phyloP scores from a whole-genome alignment of 2,888 invertebrate species.

The Ephialtes manifestator region DNA sequence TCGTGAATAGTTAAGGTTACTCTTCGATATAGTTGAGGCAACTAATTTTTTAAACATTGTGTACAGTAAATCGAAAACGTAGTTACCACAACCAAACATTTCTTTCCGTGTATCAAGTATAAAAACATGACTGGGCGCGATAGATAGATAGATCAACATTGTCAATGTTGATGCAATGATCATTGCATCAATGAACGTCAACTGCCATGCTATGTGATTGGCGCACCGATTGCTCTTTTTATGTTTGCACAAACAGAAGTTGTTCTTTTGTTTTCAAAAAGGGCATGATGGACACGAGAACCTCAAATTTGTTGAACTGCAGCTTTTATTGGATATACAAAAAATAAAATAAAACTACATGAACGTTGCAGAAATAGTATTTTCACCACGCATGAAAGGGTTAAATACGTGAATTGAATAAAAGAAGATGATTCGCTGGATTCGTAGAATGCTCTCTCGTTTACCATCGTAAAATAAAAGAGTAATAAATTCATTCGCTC shows the following conservation, averaged over 20 bases:
- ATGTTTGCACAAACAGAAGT: not conserved
- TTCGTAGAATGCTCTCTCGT: conserved; percentile 25
- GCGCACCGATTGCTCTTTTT: not conserved
- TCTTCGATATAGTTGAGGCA: too few species aligned
- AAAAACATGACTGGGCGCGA: too few species aligned
- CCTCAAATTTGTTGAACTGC: not conserved
- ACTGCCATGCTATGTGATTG: not conserved
- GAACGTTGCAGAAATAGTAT: not conserved
- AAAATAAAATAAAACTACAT: not conserved
- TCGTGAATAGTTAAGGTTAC: too few species aligned
- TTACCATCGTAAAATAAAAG: conserved; percentile 39
- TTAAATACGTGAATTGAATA: conserved; percentile 12
- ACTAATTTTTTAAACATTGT: too few species aligned
- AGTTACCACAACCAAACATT: too few species aligned
- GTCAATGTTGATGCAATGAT: too few species aligned
- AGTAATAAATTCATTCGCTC: conserved; percentile 43
- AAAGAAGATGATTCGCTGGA: conserved; percentile 21
- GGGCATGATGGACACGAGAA: not conserved
- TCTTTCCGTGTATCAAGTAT: too few species aligned
- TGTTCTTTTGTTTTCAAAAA: not conserved
- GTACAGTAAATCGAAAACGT: too few species aligned
- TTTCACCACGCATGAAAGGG: not conserved
- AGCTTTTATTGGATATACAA: not conserved
- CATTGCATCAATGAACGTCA: too few species aligned
- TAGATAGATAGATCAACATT: too few species aligned